Conservation (phyloP, 2,113 vertebrate genomes). For the Hippocampus zosterae region DNA sequence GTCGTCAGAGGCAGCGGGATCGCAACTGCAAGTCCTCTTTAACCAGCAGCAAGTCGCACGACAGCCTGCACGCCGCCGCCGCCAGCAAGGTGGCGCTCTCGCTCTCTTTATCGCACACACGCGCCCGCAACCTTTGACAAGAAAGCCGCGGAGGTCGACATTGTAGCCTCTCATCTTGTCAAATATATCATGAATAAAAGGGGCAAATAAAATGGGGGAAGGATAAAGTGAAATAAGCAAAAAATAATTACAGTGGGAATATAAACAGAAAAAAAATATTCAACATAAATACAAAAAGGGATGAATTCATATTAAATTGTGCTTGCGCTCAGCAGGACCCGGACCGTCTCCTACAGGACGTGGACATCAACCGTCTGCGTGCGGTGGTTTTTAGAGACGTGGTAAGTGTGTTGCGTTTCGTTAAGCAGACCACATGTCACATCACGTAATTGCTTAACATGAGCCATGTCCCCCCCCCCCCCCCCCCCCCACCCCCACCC, state of each 20-base stretch:
- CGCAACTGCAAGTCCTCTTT: slow-evolving; percentile 83
- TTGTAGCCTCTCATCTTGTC: background rate
- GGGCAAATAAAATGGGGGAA: background rate
- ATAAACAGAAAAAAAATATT: too few species aligned
- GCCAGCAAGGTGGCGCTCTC: slow-evolving; percentile 80
- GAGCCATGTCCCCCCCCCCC: background rate
- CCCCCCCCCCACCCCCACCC: too few species aligned
- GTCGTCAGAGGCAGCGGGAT: slow-evolving; percentile 91
- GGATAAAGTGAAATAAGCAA: too few species aligned
- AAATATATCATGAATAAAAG: background rate
- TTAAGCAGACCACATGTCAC: background rate
- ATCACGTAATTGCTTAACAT: background rate
- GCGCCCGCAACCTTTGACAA: slow-evolving; percentile 11
- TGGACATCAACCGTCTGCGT: slow-evolving; percentile 95
- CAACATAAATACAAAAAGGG: too few species aligned
- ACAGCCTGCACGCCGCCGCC: slow-evolving; percentile 79
- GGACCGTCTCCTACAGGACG: slow-evolving; percentile 95
- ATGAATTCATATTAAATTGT: too few species aligned
- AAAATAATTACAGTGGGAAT: too few species aligned
- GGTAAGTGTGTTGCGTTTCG: slow-evolving; percentile 70
- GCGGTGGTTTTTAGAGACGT: slow-evolving; percentile 98
- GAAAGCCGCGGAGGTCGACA: background rate
- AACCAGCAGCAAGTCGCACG: slow-evolving; percentile 84
- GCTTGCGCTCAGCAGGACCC: slow-evolving; percentile 82
- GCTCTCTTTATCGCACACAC: slow-evolving; percentile 9